A percentile compares a stretch with the other conserved stretches of the same genome.
Conservation (phyloP, 2,113 vertebrate species). For the Leiothrix lutea region DNA sequence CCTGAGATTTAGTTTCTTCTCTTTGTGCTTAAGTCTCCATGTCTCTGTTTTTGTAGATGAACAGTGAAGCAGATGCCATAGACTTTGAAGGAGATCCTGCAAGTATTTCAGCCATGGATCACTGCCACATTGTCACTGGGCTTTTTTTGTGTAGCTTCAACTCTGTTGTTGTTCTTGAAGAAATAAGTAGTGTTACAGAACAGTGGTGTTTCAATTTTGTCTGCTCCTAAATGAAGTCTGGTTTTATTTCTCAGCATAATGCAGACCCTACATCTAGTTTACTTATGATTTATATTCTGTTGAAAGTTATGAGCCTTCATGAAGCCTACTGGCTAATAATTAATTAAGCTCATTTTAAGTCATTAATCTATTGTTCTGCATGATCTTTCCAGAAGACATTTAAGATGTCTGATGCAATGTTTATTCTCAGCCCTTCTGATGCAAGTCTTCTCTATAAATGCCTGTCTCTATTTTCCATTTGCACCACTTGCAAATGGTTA, state of each 20-base stretch:
- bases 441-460: not conserved
- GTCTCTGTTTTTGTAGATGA: not conserved
- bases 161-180: not conserved
- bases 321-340: slow-evolving; percentile 51
- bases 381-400: slow-evolving; percentile 44
- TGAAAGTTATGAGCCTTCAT: slow-evolving; percentile 1
- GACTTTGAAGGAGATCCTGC: not conserved
- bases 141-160: not conserved
- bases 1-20: not conserved
- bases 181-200: not conserved
- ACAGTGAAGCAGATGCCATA: not conserved
- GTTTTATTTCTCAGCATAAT: slow-evolving; percentile 8
- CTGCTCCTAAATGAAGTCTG: not conserved
- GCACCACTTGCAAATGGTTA: slow-evolving; percentile 1
- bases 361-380: slow-evolving; percentile 46
- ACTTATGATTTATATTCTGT: slow-evolving; percentile 38
- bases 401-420: slow-evolving; percentile 28
- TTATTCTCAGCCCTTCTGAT: slow-evolving; percentile 34
- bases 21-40: not conserved
- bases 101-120: not conserved
- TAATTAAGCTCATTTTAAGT: slow-evolving; percentile 49
- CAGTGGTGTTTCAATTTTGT: not conserved
- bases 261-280: slow-evolving; percentile 6
- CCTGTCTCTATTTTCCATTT: slow-evolving; percentile 32
- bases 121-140: not conserved